Base-by-base conservation (phyloP, 2,113 vertebrate genomes). In the Callorhinus ursinus region DNA sequence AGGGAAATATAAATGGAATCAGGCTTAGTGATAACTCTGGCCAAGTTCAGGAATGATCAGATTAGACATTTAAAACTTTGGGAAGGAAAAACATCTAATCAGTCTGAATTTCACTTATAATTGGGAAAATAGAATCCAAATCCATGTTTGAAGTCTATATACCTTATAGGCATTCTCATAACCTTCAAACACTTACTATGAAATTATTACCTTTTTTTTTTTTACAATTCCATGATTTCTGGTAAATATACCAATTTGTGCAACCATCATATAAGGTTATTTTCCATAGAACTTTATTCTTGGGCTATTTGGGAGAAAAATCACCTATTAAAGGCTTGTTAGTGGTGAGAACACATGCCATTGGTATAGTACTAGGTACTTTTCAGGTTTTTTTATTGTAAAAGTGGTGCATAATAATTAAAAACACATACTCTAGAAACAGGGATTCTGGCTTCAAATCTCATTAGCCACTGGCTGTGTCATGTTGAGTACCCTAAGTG, bases 101-200 rank as follows among this genome's bases (percentile, higher is more conserved):
- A 67, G 21, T 90, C 7, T 55, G 46, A 84, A 63, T 31, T 55
- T 81, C 51, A 31, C 49, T 90, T 53, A 49, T 39, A 67, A 88
- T 71, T 90, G 22, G 31, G 31, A 86, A 95, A 92, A 67, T 51
- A 53, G 24, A 83, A 74, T 83, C 46, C 76, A 93, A 72, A 71
- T 7, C 6, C 22, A 84, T 2, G 28, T 95, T 88, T 65, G 8
- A 88, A 46, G 51, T 82, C 61, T 72, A 19, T 39, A 21, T 57
- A 36, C 5, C 76, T 53, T 22, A 63, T 33, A 9, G 46, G 5
- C 3, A 33, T 69, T 90, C 51, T 46, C 57, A 24, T 87, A 69
- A 49, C 6, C 31, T 84, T 81, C 84, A 88, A 46, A 46, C 9
- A 63, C 36, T 72, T n/a, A 2, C 67, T 28, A 13, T 83, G 83